Conservation (phyloP, 2,113 vertebrate genomes). For the Shinisaurus crocodilurus region DNA sequence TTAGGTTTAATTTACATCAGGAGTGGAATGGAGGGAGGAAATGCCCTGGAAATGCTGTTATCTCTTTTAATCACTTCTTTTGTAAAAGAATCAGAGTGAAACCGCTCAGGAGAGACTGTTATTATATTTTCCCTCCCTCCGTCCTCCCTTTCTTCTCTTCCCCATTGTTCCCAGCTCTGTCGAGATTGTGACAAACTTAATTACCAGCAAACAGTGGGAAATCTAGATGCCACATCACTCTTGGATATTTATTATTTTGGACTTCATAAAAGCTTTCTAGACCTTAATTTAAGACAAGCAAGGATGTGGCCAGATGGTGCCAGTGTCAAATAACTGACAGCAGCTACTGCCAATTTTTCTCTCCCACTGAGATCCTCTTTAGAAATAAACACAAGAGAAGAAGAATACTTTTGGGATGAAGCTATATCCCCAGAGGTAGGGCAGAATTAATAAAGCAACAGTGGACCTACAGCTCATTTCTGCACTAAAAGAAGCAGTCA, state of each 20-base stretch:
- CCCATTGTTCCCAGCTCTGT: slow-evolving; percentile 62
- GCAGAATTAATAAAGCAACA: not conserved
- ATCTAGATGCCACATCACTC: slow-evolving; percentile 53
- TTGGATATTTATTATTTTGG: not conserved
- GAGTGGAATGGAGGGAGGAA: slow-evolving; percentile 46
- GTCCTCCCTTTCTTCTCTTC: slow-evolving; percentile 50
- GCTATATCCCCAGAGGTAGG: rapidly evolving
- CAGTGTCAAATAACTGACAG: slow-evolving; percentile 1
- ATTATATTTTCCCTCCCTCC: slow-evolving; percentile 48
- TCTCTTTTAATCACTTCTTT: slow-evolving; percentile 64
- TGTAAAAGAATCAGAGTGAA: slow-evolving; percentile 58
- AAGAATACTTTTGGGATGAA: rapidly evolving
- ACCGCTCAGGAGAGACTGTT: slow-evolving; percentile 48
- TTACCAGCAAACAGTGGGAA: slow-evolving; percentile 66
- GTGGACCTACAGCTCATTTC: rapidly evolving
- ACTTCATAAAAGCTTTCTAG: slow-evolving; percentile 50
- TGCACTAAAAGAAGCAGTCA: not conserved
- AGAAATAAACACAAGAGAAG: not conserved
- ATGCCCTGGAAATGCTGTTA: slow-evolving; percentile 54
- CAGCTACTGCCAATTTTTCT: slow-evolving; percentile 28
- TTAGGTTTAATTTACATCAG: slow-evolving; percentile 58
- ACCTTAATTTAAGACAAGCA: slow-evolving; percentile 44
- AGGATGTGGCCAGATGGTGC: slow-evolving; percentile 57
- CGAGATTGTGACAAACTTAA: slow-evolving; percentile 68
- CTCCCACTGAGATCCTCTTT: slow-evolving; percentile 38